Evolutionary conservation across 2,888 invertebrate genomes (phyloP), one percentile per base, ranked within the genome.

Genomic region (Uropetala carovei): DNA sequence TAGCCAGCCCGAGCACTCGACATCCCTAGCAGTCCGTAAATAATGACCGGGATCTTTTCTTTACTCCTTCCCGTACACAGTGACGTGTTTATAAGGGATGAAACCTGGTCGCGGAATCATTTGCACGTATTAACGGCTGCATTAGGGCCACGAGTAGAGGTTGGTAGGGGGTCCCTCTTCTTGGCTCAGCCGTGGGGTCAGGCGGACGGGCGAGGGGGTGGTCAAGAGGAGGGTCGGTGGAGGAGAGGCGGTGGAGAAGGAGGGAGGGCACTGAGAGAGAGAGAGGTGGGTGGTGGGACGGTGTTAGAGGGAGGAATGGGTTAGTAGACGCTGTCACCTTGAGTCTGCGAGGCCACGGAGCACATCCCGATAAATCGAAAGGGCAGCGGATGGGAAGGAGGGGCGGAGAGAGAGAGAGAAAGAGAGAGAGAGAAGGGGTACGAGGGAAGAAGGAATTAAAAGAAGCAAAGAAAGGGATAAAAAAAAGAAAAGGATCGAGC

Each of bases 211-310:
- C 59, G 11, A 7, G 59, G 14, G 13, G 58, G 58, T 58, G 60
- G 86, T 22, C 58, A 11, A 22, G 59, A 14, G 9, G 59, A 27
- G 93, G 93, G 93, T 93, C 92, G 92, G 86, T 82, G 83, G 82
- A 14, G 27, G 27, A 8, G 30, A 43, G 30, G 30, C 14, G 82
- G 13, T 11, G 18, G 85, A 58, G 58, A 0, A 22, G 58, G 85
- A 22, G 86, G 85, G 57, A 59, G 60, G 60, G 86, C 59, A 27
- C 57, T n/a, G n/a, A 30, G n/a, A n/a, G 85, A 30, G 16, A 22
- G 94, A 94, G 94, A 94, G 94, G 94, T 94, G 94, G 94, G 94
- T 94, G 94, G 94, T 94, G 94, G 94, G 43, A 43, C 43, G 43
- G 43, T 43, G 43, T 43, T 43, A 43, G 43, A 43, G 94, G 94